Evolutionary conservation across 2,888 invertebrate genomes (phyloP).

Genomic region (Osmoderma eremita): DNA sequence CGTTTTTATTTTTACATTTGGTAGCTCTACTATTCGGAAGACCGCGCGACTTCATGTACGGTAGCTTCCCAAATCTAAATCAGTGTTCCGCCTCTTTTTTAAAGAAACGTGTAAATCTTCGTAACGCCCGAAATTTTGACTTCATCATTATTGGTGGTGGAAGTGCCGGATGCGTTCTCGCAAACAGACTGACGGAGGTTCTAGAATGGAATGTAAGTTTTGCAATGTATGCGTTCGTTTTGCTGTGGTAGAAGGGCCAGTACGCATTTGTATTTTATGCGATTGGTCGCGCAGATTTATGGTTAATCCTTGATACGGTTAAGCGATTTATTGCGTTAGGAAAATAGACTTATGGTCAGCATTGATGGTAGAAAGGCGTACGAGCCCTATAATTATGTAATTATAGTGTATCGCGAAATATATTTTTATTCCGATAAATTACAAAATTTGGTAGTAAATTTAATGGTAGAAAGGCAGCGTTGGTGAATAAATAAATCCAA

Average conservation of each 20-base stretch:
- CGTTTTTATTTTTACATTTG: conserved; percentile 70
- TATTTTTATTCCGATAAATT: no score
- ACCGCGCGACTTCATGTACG: conserved; percentile 61
- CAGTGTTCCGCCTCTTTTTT: background rate
- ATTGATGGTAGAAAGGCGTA: no score
- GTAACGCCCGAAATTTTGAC: conserved; percentile 63
- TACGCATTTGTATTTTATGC: conserved; percentile 16
- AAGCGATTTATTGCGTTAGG: conserved; percentile 8
- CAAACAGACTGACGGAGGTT: conserved; percentile 72
- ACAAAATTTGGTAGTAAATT: no score
- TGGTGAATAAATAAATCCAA: no score
- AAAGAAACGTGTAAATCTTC: conserved; percentile 37
- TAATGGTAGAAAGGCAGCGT: no score
- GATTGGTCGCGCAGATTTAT: conserved; percentile 5
- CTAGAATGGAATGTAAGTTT: conserved; percentile 69
- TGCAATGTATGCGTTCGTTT: background rate
- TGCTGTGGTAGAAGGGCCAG: background rate
- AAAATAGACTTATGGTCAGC: conserved; percentile 13
- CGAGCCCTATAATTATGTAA: no score
- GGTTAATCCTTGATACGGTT: conserved; percentile 14
- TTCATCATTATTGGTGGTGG: conserved; percentile 75
- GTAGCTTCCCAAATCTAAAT: conserved; percentile 21
- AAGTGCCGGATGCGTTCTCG: conserved; percentile 75
- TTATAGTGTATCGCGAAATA: no score
- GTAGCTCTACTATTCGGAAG: conserved; percentile 69